Base-by-base conservation (phyloP, 2,797 vertebrate species). In the Sphenodon punctatus region DNA sequence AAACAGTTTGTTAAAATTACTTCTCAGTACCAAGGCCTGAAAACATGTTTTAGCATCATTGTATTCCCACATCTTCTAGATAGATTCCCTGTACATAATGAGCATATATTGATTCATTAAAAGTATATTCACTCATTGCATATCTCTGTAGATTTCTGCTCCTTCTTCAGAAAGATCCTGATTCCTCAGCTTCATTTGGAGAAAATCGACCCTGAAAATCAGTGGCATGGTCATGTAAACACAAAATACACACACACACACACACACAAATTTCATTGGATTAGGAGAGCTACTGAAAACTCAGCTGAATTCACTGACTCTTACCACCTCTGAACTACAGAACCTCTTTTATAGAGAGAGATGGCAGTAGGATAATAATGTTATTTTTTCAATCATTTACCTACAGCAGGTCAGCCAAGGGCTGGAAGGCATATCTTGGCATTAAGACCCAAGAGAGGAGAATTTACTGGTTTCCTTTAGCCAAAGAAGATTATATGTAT, bases 101-200 rank as follows among this genome's bases (percentile, higher is more conserved):
- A n/a, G 67, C 1, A 0, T 89, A 53, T 30, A 53, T 14, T 27
- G 27, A 30, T 53, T 53, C 27, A 53, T 19, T 42, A 43, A 42
- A 19, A 42, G 41, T 41, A 15, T 41, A 42, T 41, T 42, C 41
- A 39, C 38, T 41, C 38, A 39, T 43, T 42, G 17, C 17, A 8
- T 42, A 43, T 42, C 89, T 88, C 86, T 75, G 82, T 46, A 78
- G 30, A 93, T 89, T 86, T 85, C 76, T 49, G 10, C 74, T 68
- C 3, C 4, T 46, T 80, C 34, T 75, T 0, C 3, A 27, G 88
- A 87, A 83, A 81, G 88, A 75, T 78, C 78, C 71, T 1, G 25
- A 60, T 45, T 88, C 85, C 60, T 23, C 68, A 75, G 65, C 75
- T 79, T 63, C 74, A 75, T 45, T 75, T 61, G 67, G 9, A 78